Conservation (phyloP, 2,113 vertebrate genomes). For the Grantiella picta region DNA sequence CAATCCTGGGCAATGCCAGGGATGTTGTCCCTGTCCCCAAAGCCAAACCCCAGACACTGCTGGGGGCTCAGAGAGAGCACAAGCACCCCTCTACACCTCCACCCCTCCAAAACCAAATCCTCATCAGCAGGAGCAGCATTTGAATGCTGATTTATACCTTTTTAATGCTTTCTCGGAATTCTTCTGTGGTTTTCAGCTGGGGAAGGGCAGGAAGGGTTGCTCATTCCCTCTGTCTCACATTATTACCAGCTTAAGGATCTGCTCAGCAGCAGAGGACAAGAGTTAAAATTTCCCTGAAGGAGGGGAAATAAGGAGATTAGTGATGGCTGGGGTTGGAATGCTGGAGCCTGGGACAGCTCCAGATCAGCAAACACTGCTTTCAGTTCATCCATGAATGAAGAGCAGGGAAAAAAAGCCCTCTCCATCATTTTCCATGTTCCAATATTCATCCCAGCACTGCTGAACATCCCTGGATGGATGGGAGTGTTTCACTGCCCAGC, state of each 20-base stretch:
- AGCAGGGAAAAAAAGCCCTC: neutral
- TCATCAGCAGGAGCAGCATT: neutral
- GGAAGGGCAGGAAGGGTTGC: neutral
- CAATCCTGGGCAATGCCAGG: accelerated
- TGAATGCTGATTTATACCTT: neutral
- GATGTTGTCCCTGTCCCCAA: neutral
- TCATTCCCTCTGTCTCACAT: neutral
- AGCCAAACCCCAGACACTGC: neutral
- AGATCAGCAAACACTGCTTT: neutral
- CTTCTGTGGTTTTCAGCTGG: neutral
- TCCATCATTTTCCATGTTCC: accelerated
- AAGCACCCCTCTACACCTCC: accelerated
- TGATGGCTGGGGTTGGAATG: neutral
- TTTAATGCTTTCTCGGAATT: neutral
- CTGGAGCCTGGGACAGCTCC: neutral
- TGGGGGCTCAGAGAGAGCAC: neutral
- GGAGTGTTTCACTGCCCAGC: neutral
- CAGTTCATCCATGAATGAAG: neutral
- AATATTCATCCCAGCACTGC: neutral
- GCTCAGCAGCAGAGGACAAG: neutral
- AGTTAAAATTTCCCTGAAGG: neutral
- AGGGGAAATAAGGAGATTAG: neutral
- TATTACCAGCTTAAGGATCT: neutral
- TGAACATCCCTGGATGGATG: neutral
- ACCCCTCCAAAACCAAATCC: accelerated